Evolutionary conservation across 1,140 invertebrate species (phyloP), one percentile per base, ranked within the genome.

Genomic region (Whitmania pigra): DNA sequence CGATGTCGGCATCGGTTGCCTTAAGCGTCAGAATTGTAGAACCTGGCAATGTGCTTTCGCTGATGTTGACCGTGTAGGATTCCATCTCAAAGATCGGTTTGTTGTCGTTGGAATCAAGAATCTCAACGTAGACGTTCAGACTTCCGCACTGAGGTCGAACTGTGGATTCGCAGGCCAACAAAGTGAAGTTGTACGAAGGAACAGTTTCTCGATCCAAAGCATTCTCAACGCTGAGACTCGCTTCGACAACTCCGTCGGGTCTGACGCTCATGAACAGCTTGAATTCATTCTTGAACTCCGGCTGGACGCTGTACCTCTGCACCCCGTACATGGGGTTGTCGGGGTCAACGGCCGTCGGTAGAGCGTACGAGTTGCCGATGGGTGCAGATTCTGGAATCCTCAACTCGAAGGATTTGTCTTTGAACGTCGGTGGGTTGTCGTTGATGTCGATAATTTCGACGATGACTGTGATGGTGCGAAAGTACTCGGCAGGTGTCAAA

Each of bases 61-160:
- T 89, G 0, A 95, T 76, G 18, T 75, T 80, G 0, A 89, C 85
- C 77, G 89, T 86, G 77, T 91, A 89, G 69, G 87, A 85, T 13
- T 77, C 71, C 60, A 84, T 78, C 55, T 79, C 78, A 78, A 95
- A 96, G 3, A 87, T 77, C 3, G 93, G 93, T 63, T 88, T 85
- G 76, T 93, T 91, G 78, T 95, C 92, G 78, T 95, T 95, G 11
- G 88, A 86, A 79, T 95, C 92, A 0, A 54, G 57, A 25, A 63
- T 63, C 11, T 25, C 29, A 1, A 63, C 29, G 57, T 15, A 7
- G 15, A 70, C 43, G 17, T 53, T 31, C 29, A 53, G 20, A 22
- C n/a, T 70, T 18, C 43, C 69, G 31, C 49, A 49, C 43, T 49
- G 69, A 25, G 49, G 20, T 25, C 22, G 18, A n/a, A 70, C 43